Percentiles rank a stretch among this genome's conserved stretches.
These are phyloP conservation scores for Pristionchus exspectatus DNA, from an alignment of 2,888 invertebrate genomes.

Conservation along the genomic window DNA sequence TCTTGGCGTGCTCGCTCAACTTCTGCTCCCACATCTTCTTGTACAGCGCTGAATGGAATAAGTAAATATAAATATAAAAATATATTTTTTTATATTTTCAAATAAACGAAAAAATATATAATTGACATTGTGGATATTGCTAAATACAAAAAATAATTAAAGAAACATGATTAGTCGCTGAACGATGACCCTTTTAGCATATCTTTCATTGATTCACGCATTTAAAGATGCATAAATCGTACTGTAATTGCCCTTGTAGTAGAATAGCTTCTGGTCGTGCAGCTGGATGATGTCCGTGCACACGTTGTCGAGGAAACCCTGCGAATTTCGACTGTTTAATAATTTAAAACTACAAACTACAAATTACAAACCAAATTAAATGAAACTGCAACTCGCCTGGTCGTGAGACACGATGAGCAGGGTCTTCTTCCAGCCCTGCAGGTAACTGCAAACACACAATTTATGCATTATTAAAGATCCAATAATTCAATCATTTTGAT, in stretches of 20 bases:
- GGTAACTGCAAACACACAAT: conserved; percentile 84
- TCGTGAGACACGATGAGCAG: conserved; percentile 98
- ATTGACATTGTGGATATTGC: too few relatives aligned
- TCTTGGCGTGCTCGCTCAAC: conserved; percentile 93
- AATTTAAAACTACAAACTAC: background rate
- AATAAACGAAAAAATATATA: too few relatives aligned
- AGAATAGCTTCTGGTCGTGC: conserved; percentile 93
- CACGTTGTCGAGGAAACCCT: conserved; percentile 98
- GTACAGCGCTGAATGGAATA: conserved; percentile 83
- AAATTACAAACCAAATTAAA: background rate
- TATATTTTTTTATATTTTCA: too few relatives aligned
- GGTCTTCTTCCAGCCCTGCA: conserved; percentile 99
- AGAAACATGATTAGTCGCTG: background rate
- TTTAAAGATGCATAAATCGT: conserved; percentile 54
- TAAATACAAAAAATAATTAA: background rate
- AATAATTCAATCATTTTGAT: background rate
- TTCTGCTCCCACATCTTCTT: conserved; percentile 99
- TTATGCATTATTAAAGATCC: background rate
- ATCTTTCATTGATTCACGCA: too few relatives aligned
- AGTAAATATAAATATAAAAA: too few relatives aligned
- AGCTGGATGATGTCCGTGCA: conserved; percentile 99
- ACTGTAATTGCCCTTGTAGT: conserved; percentile 96
- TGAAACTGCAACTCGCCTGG: conserved; percentile 83
- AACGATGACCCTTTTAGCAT: too few relatives aligned
- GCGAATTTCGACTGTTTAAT: conserved; percentile 84